These are phyloP conservation scores for Ormyrus labotus DNA, from an alignment of 2,888 invertebrate genomes.

Conservation along the genomic window DNA sequence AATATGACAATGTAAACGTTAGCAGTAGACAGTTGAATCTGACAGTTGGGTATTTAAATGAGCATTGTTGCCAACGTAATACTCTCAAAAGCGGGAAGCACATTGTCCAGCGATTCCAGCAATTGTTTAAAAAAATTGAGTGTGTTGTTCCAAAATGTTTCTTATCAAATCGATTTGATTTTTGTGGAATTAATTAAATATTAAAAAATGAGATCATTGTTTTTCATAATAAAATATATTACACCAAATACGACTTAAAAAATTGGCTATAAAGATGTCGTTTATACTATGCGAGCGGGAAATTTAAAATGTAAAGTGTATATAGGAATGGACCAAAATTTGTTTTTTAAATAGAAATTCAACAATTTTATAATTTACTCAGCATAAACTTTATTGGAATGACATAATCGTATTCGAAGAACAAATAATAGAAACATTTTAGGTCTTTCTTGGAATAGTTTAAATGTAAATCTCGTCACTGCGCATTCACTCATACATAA, in stretches of 20 bases:
- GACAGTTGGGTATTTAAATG: slow-evolving; percentile 26
- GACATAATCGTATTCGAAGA: slow-evolving; percentile 57
- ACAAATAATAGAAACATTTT: slow-evolving; percentile 57
- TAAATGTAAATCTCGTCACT: slow-evolving; percentile 50
- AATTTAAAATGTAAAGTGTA: slow-evolving; percentile 33
- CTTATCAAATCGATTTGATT: not conserved
- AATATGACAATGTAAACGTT: not conserved
- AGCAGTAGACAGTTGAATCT: not conserved
- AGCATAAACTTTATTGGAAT: slow-evolving; percentile 58
- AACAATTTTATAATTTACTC: slow-evolving; percentile 55
- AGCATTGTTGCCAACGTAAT: slow-evolving; percentile 24
- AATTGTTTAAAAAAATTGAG: no score
- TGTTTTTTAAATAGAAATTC: slow-evolving; percentile 40
- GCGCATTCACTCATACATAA: slow-evolving; percentile 50
- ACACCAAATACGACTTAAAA: not conserved
- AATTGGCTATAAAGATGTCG: not conserved
- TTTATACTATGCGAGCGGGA: slow-evolving; percentile 8
- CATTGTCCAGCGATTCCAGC: no score
- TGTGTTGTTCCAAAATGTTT: not conserved
- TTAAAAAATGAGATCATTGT: not conserved
- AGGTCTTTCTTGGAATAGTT: slow-evolving; percentile 54
- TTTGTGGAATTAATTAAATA: not conserved
- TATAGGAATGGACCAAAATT: slow-evolving; percentile 26
- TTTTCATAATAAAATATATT: not conserved
- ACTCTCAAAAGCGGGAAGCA: no score